Evolutionary conservation across 2,113 vertebrate species (phyloP).

Genomic region (Ranitomeya variabilis): DNA sequence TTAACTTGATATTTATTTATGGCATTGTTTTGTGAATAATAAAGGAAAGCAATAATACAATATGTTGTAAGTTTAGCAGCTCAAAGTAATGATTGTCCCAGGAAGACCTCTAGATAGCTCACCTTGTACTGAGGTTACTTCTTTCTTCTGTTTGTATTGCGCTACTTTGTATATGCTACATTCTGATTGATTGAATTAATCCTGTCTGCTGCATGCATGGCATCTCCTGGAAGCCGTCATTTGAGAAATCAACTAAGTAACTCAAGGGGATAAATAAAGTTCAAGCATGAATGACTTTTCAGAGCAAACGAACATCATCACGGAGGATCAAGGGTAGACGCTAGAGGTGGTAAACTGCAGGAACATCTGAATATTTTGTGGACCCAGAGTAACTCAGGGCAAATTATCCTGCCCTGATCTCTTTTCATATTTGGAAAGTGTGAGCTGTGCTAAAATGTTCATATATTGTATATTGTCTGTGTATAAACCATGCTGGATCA

Average conservation of each 20-base stretch:
- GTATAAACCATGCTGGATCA: neutral
- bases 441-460: neutral
- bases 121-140: constrained; percentile 35
- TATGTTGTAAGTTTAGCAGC: neutral
- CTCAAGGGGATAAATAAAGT: constrained; percentile 49
- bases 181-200: constrained; percentile 51
- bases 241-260: constrained; percentile 34
- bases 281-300: constrained; percentile 35
- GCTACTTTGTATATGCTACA: constrained; percentile 4
- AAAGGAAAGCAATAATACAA: neutral
- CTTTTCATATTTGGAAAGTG: neutral
- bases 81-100: neutral
- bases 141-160: constrained; percentile 3
- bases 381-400: neutral
- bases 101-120: constrained; percentile 20
- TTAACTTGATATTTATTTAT: too few relatives aligned
- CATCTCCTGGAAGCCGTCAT: constrained; percentile 35
- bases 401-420: constrained; percentile 7
- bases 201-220: constrained; percentile 31
- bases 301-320: constrained; percentile 21
- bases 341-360: constrained; percentile 31
- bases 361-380: constrained; percentile 4
- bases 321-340: neutral
- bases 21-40: neutral
- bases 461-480: neutral